Evolutionary conservation across 2,888 invertebrate genomes (phyloP), one percentile per base, ranked within the genome.

Genomic region (Tridacna crocea): DNA sequence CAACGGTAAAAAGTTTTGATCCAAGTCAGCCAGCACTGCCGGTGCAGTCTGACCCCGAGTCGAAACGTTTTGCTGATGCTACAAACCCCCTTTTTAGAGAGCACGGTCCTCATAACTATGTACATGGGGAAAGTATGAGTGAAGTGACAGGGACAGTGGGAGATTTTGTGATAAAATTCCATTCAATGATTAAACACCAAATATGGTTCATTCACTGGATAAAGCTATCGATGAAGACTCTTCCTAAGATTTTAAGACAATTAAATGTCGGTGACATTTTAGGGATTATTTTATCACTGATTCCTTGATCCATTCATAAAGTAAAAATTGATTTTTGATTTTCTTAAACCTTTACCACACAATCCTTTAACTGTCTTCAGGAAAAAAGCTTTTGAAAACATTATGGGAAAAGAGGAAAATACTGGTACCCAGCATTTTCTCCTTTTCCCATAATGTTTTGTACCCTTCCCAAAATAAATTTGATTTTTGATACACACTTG

Each of bases 321-420:
- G 60, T 58, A 58, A 77, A 22, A 70, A 82, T 82, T 82, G 82
- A 82, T 82, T 75, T 60, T 51, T 63, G 63, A 61, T 75, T 75
- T 82, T 36, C 26, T 2, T 55, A 55, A 19, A 51, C 11, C 51
- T 13, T n/a, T n/a, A n/a, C n/a, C n/a, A n/a, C n/a, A n/a, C n/a
- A n/a, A n/a, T n/a, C n/a, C n/a, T n/a, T n/a, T n/a, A n/a, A n/a
- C n/a, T n/a, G n/a, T n/a, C n/a, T n/a, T n/a, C n/a, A n/a, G n/a
- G n/a, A n/a, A n/a, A n/a, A n/a, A n/a, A n/a, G n/a, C n/a, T n/a
- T n/a, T n/a, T n/a, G n/a, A n/a, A n/a, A n/a, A n/a, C n/a, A n/a
- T n/a, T n/a, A n/a, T n/a, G n/a, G n/a, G n/a, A n/a, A n/a, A n/a
- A n/a, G n/a, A n/a, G n/a, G n/a, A n/a, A n/a, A n/a, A n/a, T n/a